phyloP scores from a whole-genome alignment of 2,888 invertebrate species.

The Drosophila lutescens region DNA sequence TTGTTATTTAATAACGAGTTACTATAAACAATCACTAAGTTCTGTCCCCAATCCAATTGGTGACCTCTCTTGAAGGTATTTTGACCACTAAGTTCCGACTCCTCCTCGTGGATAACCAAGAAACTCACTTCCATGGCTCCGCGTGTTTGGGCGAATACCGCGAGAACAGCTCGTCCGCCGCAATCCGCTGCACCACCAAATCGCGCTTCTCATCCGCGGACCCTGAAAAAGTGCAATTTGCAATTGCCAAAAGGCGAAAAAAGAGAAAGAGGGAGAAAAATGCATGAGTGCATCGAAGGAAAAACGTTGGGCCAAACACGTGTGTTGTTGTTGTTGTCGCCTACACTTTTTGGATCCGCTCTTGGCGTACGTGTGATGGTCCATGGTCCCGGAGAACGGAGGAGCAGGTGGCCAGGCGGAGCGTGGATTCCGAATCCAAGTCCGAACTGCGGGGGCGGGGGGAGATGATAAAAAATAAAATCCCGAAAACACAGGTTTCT shows the following conservation, averaged over 20 bases:
- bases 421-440: background rate
- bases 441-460: background rate
- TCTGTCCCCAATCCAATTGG: too few relatives aligned
- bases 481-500: conserved; percentile 2
- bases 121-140: conserved; percentile 81
- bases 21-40: background rate
- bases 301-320: conserved; percentile 1
- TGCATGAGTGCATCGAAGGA: background rate
- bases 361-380: conserved; percentile 82
- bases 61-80: background rate
- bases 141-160: conserved; percentile 74
- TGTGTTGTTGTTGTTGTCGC: conserved; percentile 6
- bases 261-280: background rate
- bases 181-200: conserved; percentile 80
- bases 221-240: conserved; percentile 62
- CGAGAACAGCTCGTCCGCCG: conserved; percentile 76
- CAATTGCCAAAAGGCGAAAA: background rate
- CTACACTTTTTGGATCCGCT: conserved; percentile 80
- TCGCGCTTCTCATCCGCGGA: conserved; percentile 80
- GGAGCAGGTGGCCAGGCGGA: background rate
- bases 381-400: conserved; percentile 60
- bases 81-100: background rate
- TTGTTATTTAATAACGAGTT: too few relatives aligned
- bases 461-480: background rate
- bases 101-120: conserved; percentile 1